These are phyloP conservation scores for Mantis religiosa DNA, from an alignment of 2,888 invertebrate genomes.

Conservation along the genomic window DNA sequence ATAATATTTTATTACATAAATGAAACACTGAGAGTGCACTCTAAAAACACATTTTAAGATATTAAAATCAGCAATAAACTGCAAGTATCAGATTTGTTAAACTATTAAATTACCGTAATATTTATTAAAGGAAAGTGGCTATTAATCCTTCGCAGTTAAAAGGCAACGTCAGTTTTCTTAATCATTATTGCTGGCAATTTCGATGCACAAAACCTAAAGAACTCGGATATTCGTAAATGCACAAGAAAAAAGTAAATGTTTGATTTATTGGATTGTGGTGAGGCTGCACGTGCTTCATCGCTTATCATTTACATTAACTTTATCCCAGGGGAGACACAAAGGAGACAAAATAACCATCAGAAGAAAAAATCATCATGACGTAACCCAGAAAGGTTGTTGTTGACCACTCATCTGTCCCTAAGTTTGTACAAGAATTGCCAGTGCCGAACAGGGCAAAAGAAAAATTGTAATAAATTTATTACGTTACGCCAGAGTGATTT, in stretches of 20 bases:
- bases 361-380: background rate
- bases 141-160: no score
- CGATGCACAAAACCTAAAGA: no score
- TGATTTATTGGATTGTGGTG: background rate
- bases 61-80: no score
- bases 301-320: background rate
- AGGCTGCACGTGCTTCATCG: background rate
- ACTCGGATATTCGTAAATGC: no score
- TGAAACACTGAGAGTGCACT: no score
- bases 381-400: background rate
- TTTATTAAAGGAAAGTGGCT: no score
- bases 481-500: conserved; percentile 28
- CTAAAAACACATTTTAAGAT: no score
- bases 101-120: no score
- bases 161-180: no score
- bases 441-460: background rate
- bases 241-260: background rate
- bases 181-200: no score
- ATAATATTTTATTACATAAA: no score
- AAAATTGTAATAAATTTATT: conserved; percentile 27
- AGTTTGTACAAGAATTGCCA: background rate
- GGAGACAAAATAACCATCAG: background rate
- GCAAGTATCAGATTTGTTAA: no score
- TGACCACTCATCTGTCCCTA: background rate
- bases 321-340: background rate